These are phyloP conservation scores for Egretta garzetta DNA, from an alignment of 2,113 vertebrate species.

Conservation along the genomic window DNA sequence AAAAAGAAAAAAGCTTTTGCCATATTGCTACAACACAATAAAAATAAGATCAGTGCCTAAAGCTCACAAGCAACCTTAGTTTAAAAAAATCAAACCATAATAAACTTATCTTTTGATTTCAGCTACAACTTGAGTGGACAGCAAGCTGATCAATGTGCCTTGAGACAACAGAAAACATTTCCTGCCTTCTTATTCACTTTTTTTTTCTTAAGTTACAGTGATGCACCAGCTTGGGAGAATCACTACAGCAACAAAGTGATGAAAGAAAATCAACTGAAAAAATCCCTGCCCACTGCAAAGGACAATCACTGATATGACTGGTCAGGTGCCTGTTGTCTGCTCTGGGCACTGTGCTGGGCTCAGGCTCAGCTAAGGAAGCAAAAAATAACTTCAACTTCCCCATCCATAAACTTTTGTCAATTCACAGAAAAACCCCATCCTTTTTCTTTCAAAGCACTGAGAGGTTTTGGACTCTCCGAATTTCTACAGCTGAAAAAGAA, in stretches of 20 bases:
- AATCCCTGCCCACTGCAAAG: neutral
- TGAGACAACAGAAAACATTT: neutral
- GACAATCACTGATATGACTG: neutral
- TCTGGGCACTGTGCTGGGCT: neutral
- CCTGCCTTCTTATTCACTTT: neutral
- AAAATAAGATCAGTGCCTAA: neutral
- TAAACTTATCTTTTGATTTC: neutral
- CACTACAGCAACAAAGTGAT: neutral
- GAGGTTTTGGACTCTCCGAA: neutral
- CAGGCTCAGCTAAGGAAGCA: neutral
- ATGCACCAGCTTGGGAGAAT: neutral
- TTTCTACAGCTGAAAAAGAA: neutral
- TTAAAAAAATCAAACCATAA: neutral
- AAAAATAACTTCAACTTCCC: neutral
- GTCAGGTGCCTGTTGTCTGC: neutral
- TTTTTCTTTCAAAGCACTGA: neutral
- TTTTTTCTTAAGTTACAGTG: neutral
- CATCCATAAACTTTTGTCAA: neutral
- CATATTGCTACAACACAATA: neutral
- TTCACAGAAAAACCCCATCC: neutral
- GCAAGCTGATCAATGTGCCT: neutral
- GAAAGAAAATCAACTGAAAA: constrained; percentile 12
- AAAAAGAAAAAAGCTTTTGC: neutral
- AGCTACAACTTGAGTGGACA: neutral
- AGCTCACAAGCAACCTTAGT: neutral